A percentile compares a stretch with the other conserved stretches of the same genome.
Conservation (phyloP, 1,140 invertebrate species). For the Pseudomyrmex gracilis region DNA sequence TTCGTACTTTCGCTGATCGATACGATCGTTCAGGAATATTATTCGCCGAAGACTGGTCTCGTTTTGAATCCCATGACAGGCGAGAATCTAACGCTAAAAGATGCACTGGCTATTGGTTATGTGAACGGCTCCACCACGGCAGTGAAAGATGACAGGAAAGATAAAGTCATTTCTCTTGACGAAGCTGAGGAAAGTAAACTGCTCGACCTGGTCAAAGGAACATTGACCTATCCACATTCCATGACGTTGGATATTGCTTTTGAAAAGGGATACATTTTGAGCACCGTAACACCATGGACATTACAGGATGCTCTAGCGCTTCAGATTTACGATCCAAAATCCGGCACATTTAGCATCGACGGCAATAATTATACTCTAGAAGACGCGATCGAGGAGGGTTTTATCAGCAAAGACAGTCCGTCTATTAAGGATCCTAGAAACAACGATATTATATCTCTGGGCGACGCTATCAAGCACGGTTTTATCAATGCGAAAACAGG, state of each 20-base stretch:
- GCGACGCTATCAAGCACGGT: conserved; percentile 92
- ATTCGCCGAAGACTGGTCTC: conserved; percentile 90
- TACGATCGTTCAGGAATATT: conserved; percentile 92
- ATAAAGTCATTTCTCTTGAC: conserved; percentile 88
- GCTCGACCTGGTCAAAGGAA: conserved; percentile 90
- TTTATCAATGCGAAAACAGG: conserved; percentile 94
- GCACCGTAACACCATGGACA: conserved; percentile 91
- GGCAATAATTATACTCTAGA: conserved; percentile 91
- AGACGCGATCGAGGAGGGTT: conserved; percentile 91
- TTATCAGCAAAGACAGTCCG: conserved; percentile 91
- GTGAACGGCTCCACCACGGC: conserved; percentile 90
- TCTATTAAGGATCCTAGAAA: conserved; percentile 93
- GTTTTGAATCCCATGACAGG: conserved; percentile 93
- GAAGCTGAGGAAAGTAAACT: conserved; percentile 90
- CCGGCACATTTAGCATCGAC: conserved; percentile 91
- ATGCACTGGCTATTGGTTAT: conserved; percentile 90
- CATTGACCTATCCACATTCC: conserved; percentile 88
- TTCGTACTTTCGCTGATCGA: conserved; percentile 90
- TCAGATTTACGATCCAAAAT: conserved; percentile 92
- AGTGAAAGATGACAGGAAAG: conserved; percentile 91
- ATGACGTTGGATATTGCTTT: conserved; percentile 91
- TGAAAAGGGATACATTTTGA: conserved; percentile 92
- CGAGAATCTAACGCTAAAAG: conserved; percentile 89
- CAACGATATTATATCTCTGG: conserved; percentile 91
- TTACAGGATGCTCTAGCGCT: conserved; percentile 94